Evolutionary conservation across 1,140 invertebrate species (phyloP).

Genomic region (Neodiprion fabricii): DNA sequence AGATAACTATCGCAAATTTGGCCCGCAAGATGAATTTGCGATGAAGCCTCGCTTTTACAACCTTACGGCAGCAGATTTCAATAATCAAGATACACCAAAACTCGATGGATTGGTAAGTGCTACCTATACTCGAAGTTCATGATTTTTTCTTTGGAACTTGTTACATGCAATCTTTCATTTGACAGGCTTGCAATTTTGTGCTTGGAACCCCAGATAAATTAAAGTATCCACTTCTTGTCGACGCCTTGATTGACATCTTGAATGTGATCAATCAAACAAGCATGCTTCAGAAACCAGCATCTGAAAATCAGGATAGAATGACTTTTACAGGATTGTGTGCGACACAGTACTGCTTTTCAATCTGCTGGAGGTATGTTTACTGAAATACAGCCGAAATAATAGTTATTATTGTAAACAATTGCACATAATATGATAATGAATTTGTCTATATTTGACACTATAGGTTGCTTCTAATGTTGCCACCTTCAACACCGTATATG

Average conservation of each 20-base stretch:
- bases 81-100: constrained; percentile 83
- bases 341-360: constrained; percentile 90
- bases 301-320: constrained; percentile 64
- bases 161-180: constrained; percentile 26
- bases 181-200: constrained; percentile 88
- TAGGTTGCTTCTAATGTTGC: constrained; percentile 78
- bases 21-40: constrained; percentile 76
- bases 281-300: constrained; percentile 56
- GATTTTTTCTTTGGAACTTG: constrained; percentile 18
- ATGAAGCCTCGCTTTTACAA: constrained; percentile 89
- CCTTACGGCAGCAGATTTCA: constrained; percentile 77
- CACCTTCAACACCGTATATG: constrained; percentile 87
- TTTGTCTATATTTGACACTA: constrained; percentile 15
- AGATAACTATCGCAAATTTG: constrained; percentile 77
- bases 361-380: constrained; percentile 76
- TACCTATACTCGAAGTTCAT: constrained; percentile 6
- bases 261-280: constrained; percentile 70
- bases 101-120: constrained; percentile 81
- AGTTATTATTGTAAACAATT: constrained; percentile 5
- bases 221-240: constrained; percentile 86
- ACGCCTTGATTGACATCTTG: constrained; percentile 83
- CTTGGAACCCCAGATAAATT: constrained; percentile 88
- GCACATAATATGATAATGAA: constrained; percentile 9
- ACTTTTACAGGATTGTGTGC: constrained; percentile 77
- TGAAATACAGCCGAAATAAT: constrained; percentile 10